These are phyloP conservation scores for Therioaphis trifolii DNA, from an alignment of 2,888 invertebrate species.

Conservation along the genomic window DNA sequence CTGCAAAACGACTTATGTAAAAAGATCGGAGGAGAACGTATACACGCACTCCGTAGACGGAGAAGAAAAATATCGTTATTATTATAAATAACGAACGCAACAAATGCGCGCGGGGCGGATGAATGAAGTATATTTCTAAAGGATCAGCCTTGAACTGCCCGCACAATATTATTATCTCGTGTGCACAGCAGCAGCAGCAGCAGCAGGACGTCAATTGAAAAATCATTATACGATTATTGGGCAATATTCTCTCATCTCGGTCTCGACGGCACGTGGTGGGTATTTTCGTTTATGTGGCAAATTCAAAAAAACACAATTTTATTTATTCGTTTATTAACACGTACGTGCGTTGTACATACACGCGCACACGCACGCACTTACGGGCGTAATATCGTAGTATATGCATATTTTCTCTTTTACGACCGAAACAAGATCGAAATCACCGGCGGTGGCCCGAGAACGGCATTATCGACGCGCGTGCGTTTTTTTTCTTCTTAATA, in stretches of 20 bases:
- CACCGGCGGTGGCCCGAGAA: constrained; percentile 16
- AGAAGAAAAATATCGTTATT: not conserved
- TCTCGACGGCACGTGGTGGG: not conserved
- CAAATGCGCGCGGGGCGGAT: not conserved
- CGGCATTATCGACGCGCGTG: not conserved
- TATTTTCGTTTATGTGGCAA: not conserved
- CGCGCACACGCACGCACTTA: not conserved
- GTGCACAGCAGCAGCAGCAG: not conserved
- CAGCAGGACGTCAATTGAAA: constrained; percentile 43
- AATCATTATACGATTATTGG: constrained; percentile 31
- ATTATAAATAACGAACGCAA: constrained; percentile 3
- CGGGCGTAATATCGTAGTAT: constrained; percentile 8
- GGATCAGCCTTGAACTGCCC: constrained; percentile 51
- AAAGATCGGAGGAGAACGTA: not conserved
- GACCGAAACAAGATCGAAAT: constrained; percentile 42
- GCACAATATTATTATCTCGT: constrained; percentile 40
- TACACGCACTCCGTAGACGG: no score
- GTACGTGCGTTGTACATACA: not conserved
- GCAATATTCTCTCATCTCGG: not conserved
- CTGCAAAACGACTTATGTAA: not conserved
- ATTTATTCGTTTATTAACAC: not conserved
- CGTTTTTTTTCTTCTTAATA: constrained; percentile 26
- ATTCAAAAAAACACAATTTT: constrained; percentile 2
- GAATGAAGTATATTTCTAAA: constrained; percentile 17
- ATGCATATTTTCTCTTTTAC: constrained; percentile 51